phyloP scores from a whole-genome alignment of 1,140 invertebrate species.

The Eueides isabella region DNA sequence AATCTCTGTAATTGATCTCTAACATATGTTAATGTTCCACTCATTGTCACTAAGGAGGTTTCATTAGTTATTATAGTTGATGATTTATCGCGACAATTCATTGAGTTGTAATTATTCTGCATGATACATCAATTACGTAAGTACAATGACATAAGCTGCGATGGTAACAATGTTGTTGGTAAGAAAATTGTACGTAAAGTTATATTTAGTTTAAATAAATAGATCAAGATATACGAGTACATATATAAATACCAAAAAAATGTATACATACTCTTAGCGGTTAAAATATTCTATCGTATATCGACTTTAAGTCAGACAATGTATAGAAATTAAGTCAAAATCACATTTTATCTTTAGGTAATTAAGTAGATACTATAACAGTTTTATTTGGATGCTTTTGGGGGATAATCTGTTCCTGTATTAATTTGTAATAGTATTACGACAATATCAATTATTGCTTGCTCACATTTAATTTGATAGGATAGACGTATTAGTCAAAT shows the following conservation, averaged over 20 bases:
- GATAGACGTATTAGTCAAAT: neutral
- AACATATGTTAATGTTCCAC: neutral
- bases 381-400: neutral
- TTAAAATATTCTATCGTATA: too few species aligned
- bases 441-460: neutral
- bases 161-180: neutral
- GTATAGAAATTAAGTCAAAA: too few species aligned
- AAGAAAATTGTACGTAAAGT: neutral
- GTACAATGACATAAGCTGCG: conserved; percentile 44
- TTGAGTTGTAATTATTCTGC: conserved; percentile 39
- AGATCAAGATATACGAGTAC: too few species aligned
- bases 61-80: conserved; percentile 33
- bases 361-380: too few species aligned
- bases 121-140: conserved; percentile 46
- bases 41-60: conserved; percentile 14
- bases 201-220: neutral
- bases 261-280: too few species aligned
- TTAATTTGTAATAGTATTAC: neutral
- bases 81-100: conserved; percentile 43
- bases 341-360: too few species aligned
- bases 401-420: neutral
- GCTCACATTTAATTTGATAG: neutral
- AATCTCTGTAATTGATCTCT: neutral
- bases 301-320: too few species aligned
- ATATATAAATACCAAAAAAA: too few species aligned